phyloP scores from a whole-genome alignment of 2,888 invertebrate species.

The Amorpha juglandis region DNA sequence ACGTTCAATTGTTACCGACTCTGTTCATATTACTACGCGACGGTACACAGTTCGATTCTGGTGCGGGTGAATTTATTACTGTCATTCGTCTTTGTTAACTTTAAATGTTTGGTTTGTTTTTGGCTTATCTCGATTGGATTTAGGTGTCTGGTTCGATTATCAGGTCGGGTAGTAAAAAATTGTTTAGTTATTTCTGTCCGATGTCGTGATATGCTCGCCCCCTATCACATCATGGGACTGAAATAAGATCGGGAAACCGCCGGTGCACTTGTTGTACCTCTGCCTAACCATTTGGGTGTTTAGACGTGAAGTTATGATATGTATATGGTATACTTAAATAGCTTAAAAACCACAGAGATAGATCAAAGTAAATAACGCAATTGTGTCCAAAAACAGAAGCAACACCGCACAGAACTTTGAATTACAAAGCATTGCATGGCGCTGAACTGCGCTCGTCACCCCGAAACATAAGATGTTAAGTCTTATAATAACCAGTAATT shows the following conservation, averaged over 20 bases:
- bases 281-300: background rate
- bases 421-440: too few species aligned
- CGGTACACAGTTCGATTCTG: background rate
- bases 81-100: background rate
- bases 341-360: background rate
- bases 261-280: background rate
- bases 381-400: too few species aligned
- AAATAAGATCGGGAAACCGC: background rate
- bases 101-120: too few species aligned
- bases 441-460: too few species aligned
- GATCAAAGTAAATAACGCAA: too few species aligned
- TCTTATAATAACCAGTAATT: too few species aligned
- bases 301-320: background rate
- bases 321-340: background rate
- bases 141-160: background rate
- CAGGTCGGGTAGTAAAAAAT: background rate
- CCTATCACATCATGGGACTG: background rate
- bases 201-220: background rate
- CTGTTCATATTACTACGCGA: background rate
- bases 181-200: background rate
- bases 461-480: too few species aligned
- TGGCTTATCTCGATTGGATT: too few species aligned
- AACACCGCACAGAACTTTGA: too few species aligned
- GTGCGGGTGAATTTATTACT: constrained; percentile 4
- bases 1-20: constrained; percentile 12